Base-by-base conservation (phyloP, 2,888 invertebrate genomes). In the Drosophila macrothrix region DNA sequence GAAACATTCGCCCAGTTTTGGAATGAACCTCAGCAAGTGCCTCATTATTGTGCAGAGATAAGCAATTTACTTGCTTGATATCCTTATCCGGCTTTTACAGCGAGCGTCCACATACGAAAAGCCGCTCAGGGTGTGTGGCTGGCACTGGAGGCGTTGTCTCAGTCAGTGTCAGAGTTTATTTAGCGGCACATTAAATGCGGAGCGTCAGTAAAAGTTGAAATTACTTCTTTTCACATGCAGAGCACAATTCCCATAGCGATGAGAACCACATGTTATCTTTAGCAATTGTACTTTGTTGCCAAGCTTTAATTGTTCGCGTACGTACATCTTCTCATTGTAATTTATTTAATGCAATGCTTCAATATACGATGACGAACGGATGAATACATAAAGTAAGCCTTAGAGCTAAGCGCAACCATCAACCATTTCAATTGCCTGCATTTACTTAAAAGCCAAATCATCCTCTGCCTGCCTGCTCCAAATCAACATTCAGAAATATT, bases 41-140 rank as follows among this genome's bases (percentile, higher is more conserved):
- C 78, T 87, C 87, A 82, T 84, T 87, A 84, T 84, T 84, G 79
- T 39, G 73, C 83, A 81, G 88, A 87, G 81, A 84, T 87, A 84
- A 84, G 78, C 79, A 87, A 87, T 84, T 84, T 83, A 84, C 81
- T 81, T 79, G 69, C 76, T 67, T 83, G 83, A 87, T 87, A 84
- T 83, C 81, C 83, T 84, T 84, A 76, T 84, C 79, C 83, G 72
- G 74, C 69, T 66, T 58, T 75, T 68, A 66, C 66, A 73, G 58
- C 52, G 33, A 22, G 31, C 53, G 41, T 28, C 14, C 69, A 37
- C 25, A 53, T 49, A 65, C 29, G 59, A 67, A 46, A 33, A 35
- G 19, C n/a, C 35, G 14, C 16, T 28, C 5, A 16, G 35, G 12
- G 50, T 35, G 10, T 50, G 37, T 28, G 64, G 14, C 25, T 35